Evolutionary conservation across 53 echinoderm and acorn worm species (phyloP).

Genomic region (Zoroaster sp.): DNA sequence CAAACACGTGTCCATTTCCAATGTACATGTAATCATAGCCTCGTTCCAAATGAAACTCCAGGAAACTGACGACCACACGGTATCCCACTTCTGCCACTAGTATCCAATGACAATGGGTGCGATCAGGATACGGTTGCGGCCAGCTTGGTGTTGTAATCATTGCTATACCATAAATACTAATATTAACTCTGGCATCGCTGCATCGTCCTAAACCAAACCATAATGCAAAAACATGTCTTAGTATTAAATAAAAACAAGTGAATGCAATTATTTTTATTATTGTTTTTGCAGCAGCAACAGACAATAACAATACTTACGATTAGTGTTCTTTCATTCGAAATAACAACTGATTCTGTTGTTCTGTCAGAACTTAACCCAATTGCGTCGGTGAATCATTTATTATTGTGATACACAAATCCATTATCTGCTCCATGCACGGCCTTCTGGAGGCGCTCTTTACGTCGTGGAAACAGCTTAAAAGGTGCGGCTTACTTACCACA

Average conservation of each 20-base stretch:
- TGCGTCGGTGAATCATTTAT: not conserved
- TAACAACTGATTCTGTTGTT: too few species aligned
- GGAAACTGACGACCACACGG: not conserved
- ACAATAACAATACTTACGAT: not conserved
- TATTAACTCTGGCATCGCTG: not conserved
- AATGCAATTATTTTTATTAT: not conserved
- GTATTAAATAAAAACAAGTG: not conserved
- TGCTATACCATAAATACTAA: not conserved
- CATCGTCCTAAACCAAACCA: not conserved
- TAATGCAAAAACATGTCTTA: too few species aligned
- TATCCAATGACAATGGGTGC: not conserved
- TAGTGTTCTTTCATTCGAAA: too few species aligned
- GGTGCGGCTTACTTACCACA: not conserved
- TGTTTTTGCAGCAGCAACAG: not conserved
- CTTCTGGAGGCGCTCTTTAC: not conserved
- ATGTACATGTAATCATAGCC: not conserved
- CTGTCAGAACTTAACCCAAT: too few species aligned
- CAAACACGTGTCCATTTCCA: not conserved
- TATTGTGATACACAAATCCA: not conserved
- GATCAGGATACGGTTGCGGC: not conserved
- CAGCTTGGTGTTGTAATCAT: not conserved
- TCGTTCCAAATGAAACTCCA: not conserved
- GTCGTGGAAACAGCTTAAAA: not conserved
- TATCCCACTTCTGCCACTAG: slow-evolving; percentile 32
- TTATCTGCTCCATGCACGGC: not conserved